Evolutionary conservation across 2,797 vertebrate species (phyloP).

Genomic region (Sandelia bainsii): DNA sequence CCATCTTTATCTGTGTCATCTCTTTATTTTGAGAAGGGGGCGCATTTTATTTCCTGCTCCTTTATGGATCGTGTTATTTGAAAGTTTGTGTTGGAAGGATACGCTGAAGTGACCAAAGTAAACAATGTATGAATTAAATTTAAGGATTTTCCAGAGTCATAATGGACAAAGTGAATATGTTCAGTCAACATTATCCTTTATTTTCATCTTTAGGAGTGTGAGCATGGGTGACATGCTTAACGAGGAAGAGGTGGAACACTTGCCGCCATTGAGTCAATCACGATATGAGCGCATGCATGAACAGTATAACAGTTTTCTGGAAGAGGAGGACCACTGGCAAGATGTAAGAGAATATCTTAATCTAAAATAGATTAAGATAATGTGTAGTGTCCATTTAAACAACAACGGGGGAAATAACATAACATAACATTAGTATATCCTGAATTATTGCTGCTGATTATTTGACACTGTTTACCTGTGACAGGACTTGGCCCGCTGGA

Average conservation of each 20-base stretch:
- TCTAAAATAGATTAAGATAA: neutral
- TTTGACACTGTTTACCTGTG: slow-evolving; percentile 3
- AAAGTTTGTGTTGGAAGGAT: neutral
- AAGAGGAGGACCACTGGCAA: slow-evolving; percentile 97
- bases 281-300: slow-evolving; percentile 92
- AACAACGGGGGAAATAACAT: neutral
- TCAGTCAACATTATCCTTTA: neutral
- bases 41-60: neutral
- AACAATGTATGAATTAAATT: neutral
- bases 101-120: neutral
- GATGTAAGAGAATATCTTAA: slow-evolving; percentile 85
- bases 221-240: slow-evolving; percentile 95
- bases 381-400: neutral
- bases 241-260: slow-evolving; percentile 88
- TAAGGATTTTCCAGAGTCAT: neutral
- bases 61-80: slow-evolving; percentile 9
- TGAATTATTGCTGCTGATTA: neutral
- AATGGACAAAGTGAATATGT: neutral
- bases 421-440: too few species aligned
- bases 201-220: slow-evolving; percentile 85
- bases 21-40: neutral
- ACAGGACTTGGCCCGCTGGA: slow-evolving; percentile 97
- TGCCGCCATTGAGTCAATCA: slow-evolving; percentile 89
- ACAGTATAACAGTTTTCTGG: slow-evolving; percentile 88
- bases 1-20: neutral